These are phyloP conservation scores for Bradypodion pumilum DNA, from an alignment of 2,797 vertebrate species.

Conservation along the genomic window DNA sequence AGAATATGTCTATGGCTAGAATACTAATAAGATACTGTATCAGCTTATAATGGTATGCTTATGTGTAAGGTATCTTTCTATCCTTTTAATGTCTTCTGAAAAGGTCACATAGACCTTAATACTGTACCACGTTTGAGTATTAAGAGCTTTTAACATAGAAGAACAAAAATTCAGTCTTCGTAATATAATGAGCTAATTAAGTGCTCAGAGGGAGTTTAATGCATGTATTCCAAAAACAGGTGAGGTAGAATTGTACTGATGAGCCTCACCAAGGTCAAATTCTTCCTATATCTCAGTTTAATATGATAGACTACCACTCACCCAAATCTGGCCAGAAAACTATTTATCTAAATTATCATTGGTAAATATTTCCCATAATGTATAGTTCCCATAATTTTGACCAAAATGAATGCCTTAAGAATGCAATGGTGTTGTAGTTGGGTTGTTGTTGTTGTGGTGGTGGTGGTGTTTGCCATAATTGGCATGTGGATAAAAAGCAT, in stretches of 20 bases:
- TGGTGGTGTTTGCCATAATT: background rate
- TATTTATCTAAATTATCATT: background rate
- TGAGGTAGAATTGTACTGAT: background rate
- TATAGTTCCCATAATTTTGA: constrained; percentile 23
- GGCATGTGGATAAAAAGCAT: background rate
- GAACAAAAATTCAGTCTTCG: background rate
- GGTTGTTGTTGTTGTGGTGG: background rate
- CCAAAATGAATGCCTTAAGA: background rate
- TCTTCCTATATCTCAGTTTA: background rate
- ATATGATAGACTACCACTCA: background rate
- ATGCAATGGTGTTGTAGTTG: accelerated
- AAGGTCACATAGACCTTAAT: background rate
- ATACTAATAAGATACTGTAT: too few relatives aligned
- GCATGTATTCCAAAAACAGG: background rate
- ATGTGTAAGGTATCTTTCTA: too few relatives aligned
- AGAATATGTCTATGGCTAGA: too few relatives aligned
- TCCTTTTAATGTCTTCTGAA: background rate
- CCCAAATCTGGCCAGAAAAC: too few relatives aligned
- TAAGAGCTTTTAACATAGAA: background rate
- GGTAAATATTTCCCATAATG: constrained; percentile 17
- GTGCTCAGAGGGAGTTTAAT: background rate
- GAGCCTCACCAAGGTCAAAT: background rate
- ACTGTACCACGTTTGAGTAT: background rate
- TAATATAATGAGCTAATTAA: background rate
- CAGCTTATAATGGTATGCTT: too few relatives aligned